Evolutionary conservation across 2,888 invertebrate genomes (phyloP), one percentile per base, ranked within the genome.

Genomic region (Noctua janthe): DNA sequence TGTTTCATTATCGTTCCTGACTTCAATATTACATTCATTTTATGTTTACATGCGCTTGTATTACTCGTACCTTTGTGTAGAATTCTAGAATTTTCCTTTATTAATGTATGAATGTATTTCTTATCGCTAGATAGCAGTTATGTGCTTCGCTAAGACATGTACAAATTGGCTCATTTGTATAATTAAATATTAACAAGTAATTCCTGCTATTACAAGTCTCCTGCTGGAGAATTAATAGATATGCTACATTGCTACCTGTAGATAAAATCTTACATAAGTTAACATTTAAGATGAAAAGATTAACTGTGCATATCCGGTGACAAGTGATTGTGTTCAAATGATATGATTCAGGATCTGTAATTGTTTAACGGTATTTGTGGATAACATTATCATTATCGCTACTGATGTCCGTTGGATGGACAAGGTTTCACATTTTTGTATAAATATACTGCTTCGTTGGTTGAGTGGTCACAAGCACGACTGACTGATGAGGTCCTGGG

Each of bases 151-250:
- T 51, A 51, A 29, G 76, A 88, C 86, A 79, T 20, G 13, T 43
- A 86, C 83, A 88, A 88, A 86, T 86, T 82, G 66, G 49, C 71
- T 49, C 74, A 77, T 84, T 84, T 81, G 81, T 89, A 84, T 87
- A 87, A 87, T 87, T 87, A 84, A 89, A 89, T 87, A 87, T 83
- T 71, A 83, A 81, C 85, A 73, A 76, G 89, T 78, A 70, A 82
- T 75, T 79, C 80, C 78, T 74, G 76, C 62, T 80, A 77, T 90
- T 86, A 83, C 78, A 23, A 64, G 84, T 76, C 49, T 86, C 72
- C 74, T 78, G 79, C 20, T 70, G 76, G 76, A 81, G 67, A 78
- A 88, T 82, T 88, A 81, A 90, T 80, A 84, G 84, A 81, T 77
- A 64, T 79, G 73, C 88, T 80, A 76, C 69, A 29, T 69, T 56